A percentile compares a stretch with the other conserved stretches of the same genome.
These are phyloP conservation scores for Laupala kohalensis DNA, from an alignment of 1,140 invertebrate species.

Conservation along the genomic window DNA sequence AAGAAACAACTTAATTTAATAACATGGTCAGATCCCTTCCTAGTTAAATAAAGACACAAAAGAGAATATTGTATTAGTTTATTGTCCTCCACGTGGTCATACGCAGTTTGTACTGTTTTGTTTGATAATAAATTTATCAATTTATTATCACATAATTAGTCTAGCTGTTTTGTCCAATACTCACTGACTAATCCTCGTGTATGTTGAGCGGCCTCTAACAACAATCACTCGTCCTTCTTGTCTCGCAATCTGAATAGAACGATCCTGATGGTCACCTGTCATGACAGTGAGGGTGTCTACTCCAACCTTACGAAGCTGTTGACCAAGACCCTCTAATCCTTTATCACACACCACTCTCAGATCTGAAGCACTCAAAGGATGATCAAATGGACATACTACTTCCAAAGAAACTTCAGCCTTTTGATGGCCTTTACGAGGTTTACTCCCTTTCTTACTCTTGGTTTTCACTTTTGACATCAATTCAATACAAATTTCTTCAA, in stretches of 20 bases:
- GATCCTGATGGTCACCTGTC: constrained; percentile 32
- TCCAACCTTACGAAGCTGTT: constrained; percentile 46
- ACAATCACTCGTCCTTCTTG: constrained; percentile 41
- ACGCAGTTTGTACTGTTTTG: too few species aligned
- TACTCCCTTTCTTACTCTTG: not conserved
- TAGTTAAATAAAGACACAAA: too few species aligned
- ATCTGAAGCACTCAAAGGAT: not conserved
- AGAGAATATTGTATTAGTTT: too few species aligned
- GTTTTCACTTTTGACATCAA: not conserved
- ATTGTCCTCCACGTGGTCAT: too few species aligned
- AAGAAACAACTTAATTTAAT: too few species aligned
- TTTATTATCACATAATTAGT: too few species aligned
- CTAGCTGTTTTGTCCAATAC: too few species aligned
- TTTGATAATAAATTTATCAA: too few species aligned
- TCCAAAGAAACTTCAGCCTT: not conserved
- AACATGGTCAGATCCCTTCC: too few species aligned
- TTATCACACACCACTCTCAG: constrained; percentile 38
- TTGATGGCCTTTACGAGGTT: not conserved
- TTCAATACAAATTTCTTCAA: constrained; percentile 42
- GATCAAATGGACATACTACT: not conserved
- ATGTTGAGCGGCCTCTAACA: not conserved
- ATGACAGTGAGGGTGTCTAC: constrained; percentile 43
- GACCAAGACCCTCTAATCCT: constrained; percentile 39
- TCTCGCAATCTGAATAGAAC: constrained; percentile 33
- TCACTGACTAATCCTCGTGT: not conserved